A percentile compares a stretch with the other conserved stretches of the same genome.
Conservation (phyloP, 2,113 vertebrate genomes). For the Cynopterus brachyotis region DNA sequence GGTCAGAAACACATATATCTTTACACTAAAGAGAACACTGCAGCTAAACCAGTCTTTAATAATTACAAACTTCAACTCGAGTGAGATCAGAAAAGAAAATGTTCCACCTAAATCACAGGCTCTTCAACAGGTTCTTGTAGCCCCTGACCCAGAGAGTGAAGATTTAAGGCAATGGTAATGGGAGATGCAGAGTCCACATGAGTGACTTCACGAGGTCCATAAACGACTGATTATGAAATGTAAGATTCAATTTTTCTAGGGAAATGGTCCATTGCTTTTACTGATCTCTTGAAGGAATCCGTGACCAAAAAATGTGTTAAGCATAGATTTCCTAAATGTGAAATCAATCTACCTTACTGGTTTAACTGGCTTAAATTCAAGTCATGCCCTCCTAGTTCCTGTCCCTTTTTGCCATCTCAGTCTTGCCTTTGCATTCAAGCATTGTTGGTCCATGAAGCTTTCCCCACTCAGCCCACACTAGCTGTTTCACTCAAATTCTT, state of each 20-base stretch:
- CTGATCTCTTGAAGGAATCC: background rate
- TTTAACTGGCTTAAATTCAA: background rate
- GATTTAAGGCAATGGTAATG: background rate
- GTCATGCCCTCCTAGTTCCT: too few species aligned
- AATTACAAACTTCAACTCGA: background rate
- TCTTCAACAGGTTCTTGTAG: background rate
- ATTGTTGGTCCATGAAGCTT: background rate
- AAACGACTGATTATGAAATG: background rate
- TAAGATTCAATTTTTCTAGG: background rate
- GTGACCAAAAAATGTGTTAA: background rate
- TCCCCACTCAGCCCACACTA: background rate
- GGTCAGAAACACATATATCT: background rate
- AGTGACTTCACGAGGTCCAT: background rate
- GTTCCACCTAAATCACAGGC: background rate
- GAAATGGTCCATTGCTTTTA: background rate
- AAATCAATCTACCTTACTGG: background rate
- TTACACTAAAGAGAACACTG: background rate
- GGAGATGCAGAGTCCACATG: background rate
- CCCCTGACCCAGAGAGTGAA: background rate
- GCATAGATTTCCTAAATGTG: background rate
- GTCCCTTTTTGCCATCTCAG: background rate
- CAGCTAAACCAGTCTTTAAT: background rate
- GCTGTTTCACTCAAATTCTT: background rate
- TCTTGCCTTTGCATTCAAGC: background rate
- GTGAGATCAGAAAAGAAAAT: background rate